These are phyloP conservation scores for Tryphoninae sp. DNA, from an alignment of 2,888 invertebrate genomes.

Conservation along the genomic window DNA sequence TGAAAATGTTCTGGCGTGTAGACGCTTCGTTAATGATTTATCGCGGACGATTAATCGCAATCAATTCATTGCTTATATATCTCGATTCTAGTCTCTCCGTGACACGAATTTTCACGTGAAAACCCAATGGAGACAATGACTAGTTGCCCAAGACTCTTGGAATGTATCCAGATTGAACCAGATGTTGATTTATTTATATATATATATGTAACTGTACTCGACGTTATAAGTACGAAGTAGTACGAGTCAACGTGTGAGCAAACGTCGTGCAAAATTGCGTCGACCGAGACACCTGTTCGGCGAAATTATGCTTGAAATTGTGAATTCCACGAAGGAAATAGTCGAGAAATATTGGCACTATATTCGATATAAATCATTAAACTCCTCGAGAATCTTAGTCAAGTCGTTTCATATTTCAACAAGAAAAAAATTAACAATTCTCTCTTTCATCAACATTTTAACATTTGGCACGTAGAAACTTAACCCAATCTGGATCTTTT, in stretches of 20 bases:
- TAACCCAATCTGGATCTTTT: not conserved
- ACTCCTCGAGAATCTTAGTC: not conserved
- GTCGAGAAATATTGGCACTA: slow-evolving; percentile 21
- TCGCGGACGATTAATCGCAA: slow-evolving; percentile 16
- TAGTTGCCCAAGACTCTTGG: slow-evolving; percentile 45
- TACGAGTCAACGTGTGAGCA: slow-evolving; percentile 37
- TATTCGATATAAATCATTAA: not conserved
- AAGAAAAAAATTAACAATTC: too few species aligned
- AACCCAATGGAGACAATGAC: slow-evolving; percentile 24
- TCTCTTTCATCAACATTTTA: too few species aligned
- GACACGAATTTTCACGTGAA: slow-evolving; percentile 18
- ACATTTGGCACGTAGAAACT: not conserved
- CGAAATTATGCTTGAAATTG: slow-evolving; percentile 49
- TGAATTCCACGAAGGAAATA: slow-evolving; percentile 8
- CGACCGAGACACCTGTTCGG: slow-evolving; percentile 44
- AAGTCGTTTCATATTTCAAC: too few species aligned
- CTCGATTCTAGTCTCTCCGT: not conserved
- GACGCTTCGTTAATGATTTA: not conserved
- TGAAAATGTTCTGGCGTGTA: not conserved
- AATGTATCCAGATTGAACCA: slow-evolving; percentile 46
- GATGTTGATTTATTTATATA: slow-evolving; percentile 1
- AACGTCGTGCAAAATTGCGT: slow-evolving; percentile 2
- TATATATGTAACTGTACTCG: not conserved
- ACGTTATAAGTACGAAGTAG: slow-evolving; percentile 29
- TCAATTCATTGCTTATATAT: slow-evolving; percentile 6